These are phyloP conservation scores for Fissipunctia ypsillon DNA, from an alignment of 2,888 invertebrate species.

Conservation along the genomic window DNA sequence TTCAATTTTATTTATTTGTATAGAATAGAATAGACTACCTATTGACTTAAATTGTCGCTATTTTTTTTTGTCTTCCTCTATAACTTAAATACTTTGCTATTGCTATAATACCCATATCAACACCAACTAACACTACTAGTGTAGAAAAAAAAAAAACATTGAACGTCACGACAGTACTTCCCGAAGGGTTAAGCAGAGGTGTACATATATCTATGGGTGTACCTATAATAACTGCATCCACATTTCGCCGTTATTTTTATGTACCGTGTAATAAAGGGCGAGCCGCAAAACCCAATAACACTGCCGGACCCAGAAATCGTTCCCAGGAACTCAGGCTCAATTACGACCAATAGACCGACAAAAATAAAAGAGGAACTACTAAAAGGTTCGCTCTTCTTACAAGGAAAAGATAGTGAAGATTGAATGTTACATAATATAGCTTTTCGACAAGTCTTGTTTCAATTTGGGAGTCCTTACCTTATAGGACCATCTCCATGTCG, in stretches of 20 bases:
- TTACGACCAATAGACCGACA: not conserved
- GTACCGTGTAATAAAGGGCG: not conserved
- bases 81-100: not conserved
- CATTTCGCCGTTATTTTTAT: not conserved
- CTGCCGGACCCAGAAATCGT: not conserved
- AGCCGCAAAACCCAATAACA: not conserved
- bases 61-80: too few species aligned
- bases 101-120: not conserved
- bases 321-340: not conserved
- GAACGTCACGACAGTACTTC: too few species aligned
- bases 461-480: too few species aligned
- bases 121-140: not conserved
- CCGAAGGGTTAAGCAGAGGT: not conserved
- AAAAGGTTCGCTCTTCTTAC: not conserved
- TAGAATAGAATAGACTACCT: too few species aligned
- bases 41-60: too few species aligned
- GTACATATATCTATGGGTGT: too few species aligned
- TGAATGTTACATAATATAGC: conserved; percentile 34
- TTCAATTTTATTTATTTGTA: too few species aligned
- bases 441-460: conserved; percentile 23
- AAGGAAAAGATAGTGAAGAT: conserved; percentile 28
- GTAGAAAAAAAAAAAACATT: not conserved
- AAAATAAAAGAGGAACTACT: not conserved
- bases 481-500: not conserved
- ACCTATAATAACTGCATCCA: not conserved